Base-by-base conservation (phyloP, 2,888 invertebrate species). In the Trimorus sp. region DNA sequence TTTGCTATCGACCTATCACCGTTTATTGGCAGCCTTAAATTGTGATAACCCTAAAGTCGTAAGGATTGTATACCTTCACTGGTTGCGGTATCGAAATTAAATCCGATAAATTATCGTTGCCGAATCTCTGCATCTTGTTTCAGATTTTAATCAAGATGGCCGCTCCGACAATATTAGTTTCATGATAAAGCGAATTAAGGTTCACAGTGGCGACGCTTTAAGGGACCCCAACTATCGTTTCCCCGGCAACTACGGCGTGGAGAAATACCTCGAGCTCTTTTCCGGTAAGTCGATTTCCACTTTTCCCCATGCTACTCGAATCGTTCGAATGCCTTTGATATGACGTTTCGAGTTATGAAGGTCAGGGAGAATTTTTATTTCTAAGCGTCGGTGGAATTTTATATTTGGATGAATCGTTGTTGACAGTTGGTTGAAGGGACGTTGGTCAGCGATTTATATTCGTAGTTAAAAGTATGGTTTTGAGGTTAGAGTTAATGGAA, bases 251-350 rank as follows among this genome's bases (percentile, higher is more conserved):
- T 98, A 99, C 91, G 99, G 99, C 58, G 99, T 99, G 74, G 99
- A 98, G 92, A 99, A 99, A 93, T 99, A 98, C 93, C 94, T 99
- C 84, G 99, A 99, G 93, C 94, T 99, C 83, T 99, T 99, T 93
- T 98, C 98, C 86, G 97, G 97, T 97, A 92, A 93, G 93, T 91
- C 74, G 68, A 80, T 74, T 76, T 77, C 75, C 58, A 63, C 71
- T 77, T 76, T 65, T 79, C 48, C 40, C 68, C 63, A 60, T 77
- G 66, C 79, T 81, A 84, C 83, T 85, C 80, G 75, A 85, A 86
- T 86, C 80, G 79, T 84, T 85, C 62, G 74, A 53, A 83, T 85
- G 83, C 71, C 73, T 74, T 68, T 48, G 74, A 78, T 78, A 74
- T 71, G 58, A 81, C 80, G 54, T 75, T 69, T 68, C 69, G 58